Evolutionary conservation across 2,888 invertebrate genomes (phyloP).

Genomic region (Cacoxenus indagator): DNA sequence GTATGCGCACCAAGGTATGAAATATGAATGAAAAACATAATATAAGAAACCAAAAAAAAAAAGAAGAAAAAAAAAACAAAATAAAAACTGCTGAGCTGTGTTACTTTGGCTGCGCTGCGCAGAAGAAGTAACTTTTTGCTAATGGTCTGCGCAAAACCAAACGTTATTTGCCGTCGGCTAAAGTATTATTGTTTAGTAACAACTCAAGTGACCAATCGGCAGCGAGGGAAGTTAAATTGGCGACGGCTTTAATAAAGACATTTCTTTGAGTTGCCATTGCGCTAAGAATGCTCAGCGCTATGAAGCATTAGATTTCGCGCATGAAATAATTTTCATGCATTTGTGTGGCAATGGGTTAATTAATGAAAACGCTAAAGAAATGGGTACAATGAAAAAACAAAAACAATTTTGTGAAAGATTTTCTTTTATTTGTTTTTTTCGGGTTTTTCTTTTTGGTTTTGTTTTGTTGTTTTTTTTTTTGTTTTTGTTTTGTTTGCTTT

Average conservation of each 20-base stretch:
- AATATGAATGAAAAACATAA: slow-evolving; percentile 1
- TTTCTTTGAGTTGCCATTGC: neutral
- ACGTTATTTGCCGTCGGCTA: neutral
- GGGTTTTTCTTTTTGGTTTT: slow-evolving; percentile 40
- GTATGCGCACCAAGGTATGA: neutral
- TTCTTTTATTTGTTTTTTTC: slow-evolving; percentile 60
- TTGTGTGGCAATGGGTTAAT: too few relatives aligned
- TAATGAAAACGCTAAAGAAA: slow-evolving; percentile 23
- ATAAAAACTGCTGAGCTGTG: neutral
- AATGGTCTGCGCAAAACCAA: neutral
- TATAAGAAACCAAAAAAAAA: neutral
- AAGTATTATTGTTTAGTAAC: too few relatives aligned
- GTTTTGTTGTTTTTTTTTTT: slow-evolving; percentile 40
- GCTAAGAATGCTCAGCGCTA: too few relatives aligned
- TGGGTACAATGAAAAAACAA: neutral
- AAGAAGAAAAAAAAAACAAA: neutral
- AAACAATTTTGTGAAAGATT: slow-evolving; percentile 57
- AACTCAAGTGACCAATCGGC: neutral
- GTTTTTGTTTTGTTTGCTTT: slow-evolving; percentile 36
- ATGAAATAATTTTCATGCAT: too few relatives aligned
- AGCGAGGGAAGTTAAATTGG: neutral
- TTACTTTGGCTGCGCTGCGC: neutral
- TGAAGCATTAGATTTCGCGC: too few relatives aligned
- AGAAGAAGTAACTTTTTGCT: neutral
- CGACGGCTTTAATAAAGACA: neutral